Percentiles rank a stretch among this genome's conserved stretches.
Conservation (phyloP, 2,888 invertebrate genomes). For the Disparrhopalites patrizii region DNA sequence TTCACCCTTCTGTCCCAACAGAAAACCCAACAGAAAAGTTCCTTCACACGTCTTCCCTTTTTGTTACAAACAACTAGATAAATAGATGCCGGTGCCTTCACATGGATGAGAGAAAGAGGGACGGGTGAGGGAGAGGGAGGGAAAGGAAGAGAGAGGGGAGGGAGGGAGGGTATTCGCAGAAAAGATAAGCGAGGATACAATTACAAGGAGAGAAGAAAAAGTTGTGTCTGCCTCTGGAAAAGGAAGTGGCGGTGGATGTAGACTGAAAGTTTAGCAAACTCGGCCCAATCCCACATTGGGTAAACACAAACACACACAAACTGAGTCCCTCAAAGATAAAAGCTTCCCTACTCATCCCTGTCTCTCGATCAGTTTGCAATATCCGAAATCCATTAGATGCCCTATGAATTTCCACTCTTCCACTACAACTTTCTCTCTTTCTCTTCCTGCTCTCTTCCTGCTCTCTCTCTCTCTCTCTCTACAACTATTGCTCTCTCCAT, state of each 20-base stretch:
- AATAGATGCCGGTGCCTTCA: too few species aligned
- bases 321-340: constrained; percentile 33
- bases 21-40: neutral
- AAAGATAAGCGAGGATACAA: constrained; percentile 8
- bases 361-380: constrained; percentile 46
- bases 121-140: too few species aligned
- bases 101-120: too few species aligned
- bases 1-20: neutral
- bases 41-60: neutral
- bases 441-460: constrained; percentile 5
- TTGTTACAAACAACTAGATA: neutral
- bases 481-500: neutral
- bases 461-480: neutral
- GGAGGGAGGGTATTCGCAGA: neutral
- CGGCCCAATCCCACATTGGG: constrained; percentile 38
- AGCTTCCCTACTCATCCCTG: constrained; percentile 32
- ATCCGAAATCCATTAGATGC: constrained; percentile 47
- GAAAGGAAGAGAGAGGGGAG: too few species aligned
- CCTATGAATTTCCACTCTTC: constrained; percentile 45
- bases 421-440: constrained; percentile 23
- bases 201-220: constrained; percentile 5
- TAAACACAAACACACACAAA: constrained; percentile 42
- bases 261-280: constrained; percentile 14
- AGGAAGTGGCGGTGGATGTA: too few species aligned
- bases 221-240: too few species aligned